These are phyloP conservation scores for Apodemus speciosus DNA, from an alignment of 2,113 vertebrate species.

Conservation along the genomic window DNA sequence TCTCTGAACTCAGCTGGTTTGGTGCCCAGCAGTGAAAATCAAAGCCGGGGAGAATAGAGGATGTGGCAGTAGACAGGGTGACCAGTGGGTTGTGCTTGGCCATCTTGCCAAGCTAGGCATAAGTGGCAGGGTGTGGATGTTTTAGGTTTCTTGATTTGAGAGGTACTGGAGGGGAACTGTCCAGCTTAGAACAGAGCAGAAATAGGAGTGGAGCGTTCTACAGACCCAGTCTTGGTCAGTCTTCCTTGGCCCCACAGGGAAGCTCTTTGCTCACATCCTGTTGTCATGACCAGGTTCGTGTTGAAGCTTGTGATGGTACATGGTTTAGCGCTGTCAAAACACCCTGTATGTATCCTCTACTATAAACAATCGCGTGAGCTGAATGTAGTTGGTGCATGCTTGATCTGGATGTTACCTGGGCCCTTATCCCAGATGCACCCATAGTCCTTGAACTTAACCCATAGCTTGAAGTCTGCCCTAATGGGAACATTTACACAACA, in stretches of 20 bases:
- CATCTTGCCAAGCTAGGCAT: neutral
- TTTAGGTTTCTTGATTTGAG: neutral
- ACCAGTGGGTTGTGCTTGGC: neutral
- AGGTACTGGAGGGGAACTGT: neutral
- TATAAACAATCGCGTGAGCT: too few species aligned
- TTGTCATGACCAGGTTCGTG: neutral
- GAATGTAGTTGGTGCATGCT: too few species aligned
- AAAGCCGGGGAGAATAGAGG: neutral
- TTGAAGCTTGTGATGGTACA: neutral
- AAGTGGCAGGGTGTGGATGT: too few species aligned
- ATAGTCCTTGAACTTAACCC: neutral
- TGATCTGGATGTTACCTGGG: neutral
- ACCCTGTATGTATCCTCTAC: neutral
- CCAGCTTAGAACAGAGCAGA: neutral
- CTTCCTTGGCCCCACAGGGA: neutral
- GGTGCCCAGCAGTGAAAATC: neutral
- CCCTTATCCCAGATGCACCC: neutral
- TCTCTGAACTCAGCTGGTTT: neutral
- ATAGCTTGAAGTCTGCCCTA: neutral
- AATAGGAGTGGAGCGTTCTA: neutral
- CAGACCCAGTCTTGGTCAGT: neutral
- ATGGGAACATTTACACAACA: neutral
- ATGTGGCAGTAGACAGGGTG: neutral
- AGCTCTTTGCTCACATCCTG: neutral
- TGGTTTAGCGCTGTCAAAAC: neutral